Evolutionary conservation across 2,797 vertebrate species (phyloP), one percentile per base, ranked within the genome.

Genomic region (Serranus cabrilla): DNA sequence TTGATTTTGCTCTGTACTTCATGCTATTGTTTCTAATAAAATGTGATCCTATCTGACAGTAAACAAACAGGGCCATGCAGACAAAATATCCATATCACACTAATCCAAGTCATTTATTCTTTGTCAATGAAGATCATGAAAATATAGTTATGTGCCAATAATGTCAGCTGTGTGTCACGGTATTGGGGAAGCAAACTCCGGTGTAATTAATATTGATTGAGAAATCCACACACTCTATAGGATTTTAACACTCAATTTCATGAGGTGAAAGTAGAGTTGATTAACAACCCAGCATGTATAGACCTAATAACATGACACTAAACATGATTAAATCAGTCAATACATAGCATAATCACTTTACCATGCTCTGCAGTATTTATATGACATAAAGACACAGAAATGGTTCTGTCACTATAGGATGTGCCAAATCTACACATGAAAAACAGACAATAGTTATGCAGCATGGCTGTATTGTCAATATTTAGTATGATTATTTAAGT

Each of bases 21-120:
- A 76, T 60, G 70, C 83, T 74, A 79, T 87, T 70, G 71, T 82
- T 87, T 84, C 79, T 80, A 77, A 90, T 89, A 82, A 88, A 87
- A 87, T 27, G 45, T 49, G 78, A 91, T 88, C 39, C 79, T 82
- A 83, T 83, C 76, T 69, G 81, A 83, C 78, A 57, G 78, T 49
- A 80, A 85, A 74, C 71, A 87, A 85, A 75, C 66, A 46, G 43
- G 43, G 57, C 43, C 20, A 27, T 49, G 75, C 43, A 3, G n/a
- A 59, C 14, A 57, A 75, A 82, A 84, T 74, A 76, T 76, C 76
- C 59, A 60, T 46, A 83, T 81, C 71, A 16, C 49, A 45, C 47
- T 72, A 31, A 80, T 78, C 69, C 4, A 73, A 80, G 57, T 72
- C 37, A 71, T 76, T 84, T 60, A 45, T 39, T 76, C 60, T 60